Base-by-base conservation (phyloP, 2,113 vertebrate species). In the Miniopterus natalensis region DNA sequence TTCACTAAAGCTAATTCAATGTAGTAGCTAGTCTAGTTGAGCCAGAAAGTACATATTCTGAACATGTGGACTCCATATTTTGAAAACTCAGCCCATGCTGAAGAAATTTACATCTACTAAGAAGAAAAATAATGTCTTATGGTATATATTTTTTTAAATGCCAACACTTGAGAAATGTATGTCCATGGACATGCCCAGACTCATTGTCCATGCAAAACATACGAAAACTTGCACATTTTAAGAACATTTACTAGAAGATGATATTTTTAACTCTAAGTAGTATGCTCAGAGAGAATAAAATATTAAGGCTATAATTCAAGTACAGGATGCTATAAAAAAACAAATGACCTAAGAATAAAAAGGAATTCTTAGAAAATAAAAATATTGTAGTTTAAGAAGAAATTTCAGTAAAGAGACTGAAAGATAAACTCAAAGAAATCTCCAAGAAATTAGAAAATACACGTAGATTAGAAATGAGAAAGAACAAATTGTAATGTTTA, bases 341-440 rank as follows among this genome's bases (percentile, higher is more conserved):
- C 36, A 20, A 47, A 66, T 59, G 36, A 68, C 9, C 66, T 29
- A 57, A 95, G 40, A 74, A 18, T 70, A n/a, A 79, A 40, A 88
- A 79, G 27, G 27, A 81, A 27, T 66, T 73, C 53, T 95, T 77
- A 66, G 7, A 94, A 91, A 70, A 92, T 70, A 85, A 94, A 92
- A 89, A 65, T 71, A 57, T 36, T 18, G 12, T 51, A 70, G 8
- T 42, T 92, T 65, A 78, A 81, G 21, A 25, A 81, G 36, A 88
- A 87, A 27, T 85, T 85, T 78, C 29, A 83, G 42, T 77, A 80
- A 71, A 81, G 7, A 83, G 25, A 83, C 42, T 87, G 10, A 83
- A 93, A 90, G 23, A 65, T 71, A 66, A 81, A 84, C n/a, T 83
- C 63, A 88, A 87, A 84, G 36, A 92, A 63, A 68, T 87, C n/a